Evolutionary conservation across 1,140 invertebrate genomes (phyloP).

Genomic region (Trypoxylus dichotomus): DNA sequence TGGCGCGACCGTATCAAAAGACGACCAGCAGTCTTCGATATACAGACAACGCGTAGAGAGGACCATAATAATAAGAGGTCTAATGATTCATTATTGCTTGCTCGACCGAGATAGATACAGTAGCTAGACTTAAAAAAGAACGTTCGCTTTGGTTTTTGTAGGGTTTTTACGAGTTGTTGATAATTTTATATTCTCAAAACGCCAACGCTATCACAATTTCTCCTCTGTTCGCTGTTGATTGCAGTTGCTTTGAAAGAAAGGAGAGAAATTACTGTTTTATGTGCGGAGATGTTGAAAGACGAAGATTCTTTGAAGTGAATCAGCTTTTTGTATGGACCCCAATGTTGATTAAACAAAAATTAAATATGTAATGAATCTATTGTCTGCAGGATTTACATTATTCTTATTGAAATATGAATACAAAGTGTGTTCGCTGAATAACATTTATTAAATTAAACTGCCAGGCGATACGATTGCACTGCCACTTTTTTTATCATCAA

Average conservation of each 20-base stretch:
- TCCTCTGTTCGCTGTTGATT: neutral
- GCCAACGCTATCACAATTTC: neutral
- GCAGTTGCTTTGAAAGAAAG: neutral
- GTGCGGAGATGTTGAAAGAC: neutral
- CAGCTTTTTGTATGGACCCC: neutral
- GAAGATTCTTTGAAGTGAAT: neutral
- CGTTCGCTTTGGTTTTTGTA: neutral
- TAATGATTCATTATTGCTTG: neutral
- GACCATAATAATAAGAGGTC: neutral
- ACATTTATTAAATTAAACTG: no score
- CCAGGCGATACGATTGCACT: no score
- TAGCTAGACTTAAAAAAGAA: neutral
- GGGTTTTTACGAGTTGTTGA: slow-evolving; percentile 5
- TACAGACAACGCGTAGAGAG: neutral
- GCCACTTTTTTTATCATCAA: no score
- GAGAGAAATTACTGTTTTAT: neutral
- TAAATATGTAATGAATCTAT: no score
- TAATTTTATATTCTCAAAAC: neutral
- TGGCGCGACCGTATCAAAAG: neutral
- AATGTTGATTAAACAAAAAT: no score
- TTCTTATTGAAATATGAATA: no score
- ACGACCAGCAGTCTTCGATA: neutral
- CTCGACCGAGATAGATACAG: no score
- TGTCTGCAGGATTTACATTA: no score
- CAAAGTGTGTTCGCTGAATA: no score